Evolutionary conservation across 2,888 invertebrate genomes (phyloP).

Genomic region (Catocala sponsa): DNA sequence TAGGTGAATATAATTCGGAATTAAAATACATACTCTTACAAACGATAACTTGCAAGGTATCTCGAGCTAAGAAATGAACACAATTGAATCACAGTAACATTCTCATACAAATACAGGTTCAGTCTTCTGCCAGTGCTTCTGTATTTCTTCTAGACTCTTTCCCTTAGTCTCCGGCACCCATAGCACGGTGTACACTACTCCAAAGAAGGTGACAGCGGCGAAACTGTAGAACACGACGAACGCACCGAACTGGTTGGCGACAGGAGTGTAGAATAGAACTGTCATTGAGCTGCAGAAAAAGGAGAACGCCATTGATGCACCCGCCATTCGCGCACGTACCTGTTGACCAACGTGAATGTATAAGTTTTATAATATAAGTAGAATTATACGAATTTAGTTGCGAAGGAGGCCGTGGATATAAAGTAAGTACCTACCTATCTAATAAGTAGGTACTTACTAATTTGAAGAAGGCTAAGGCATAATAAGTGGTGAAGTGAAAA

Average conservation of each 20-base stretch:
- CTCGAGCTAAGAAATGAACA: not conserved
- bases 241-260: slow-evolving; percentile 69
- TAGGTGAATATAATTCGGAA: too few relatives aligned
- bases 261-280: slow-evolving; percentile 71
- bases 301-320: slow-evolving; percentile 73
- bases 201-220: slow-evolving; percentile 68
- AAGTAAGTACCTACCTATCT: too few relatives aligned
- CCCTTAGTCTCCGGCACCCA: slow-evolving; percentile 85
- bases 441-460: too few relatives aligned
- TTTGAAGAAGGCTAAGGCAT: too few relatives aligned
- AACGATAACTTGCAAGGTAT: too few relatives aligned
- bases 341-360: slow-evolving; percentile 35
- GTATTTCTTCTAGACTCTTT: slow-evolving; percentile 73
- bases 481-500: too few relatives aligned
- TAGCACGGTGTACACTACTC: slow-evolving; percentile 72
- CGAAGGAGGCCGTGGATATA: too few relatives aligned
- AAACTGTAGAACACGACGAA: slow-evolving; percentile 78
- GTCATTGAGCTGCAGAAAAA: slow-evolving; percentile 79
- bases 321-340: slow-evolving; percentile 75
- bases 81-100: not conserved
- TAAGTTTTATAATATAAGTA: too few relatives aligned
- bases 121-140: slow-evolving; percentile 65
- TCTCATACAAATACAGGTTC: slow-evolving; percentile 64
- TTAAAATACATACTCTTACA: too few relatives aligned
- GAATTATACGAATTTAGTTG: too few relatives aligned